Evolutionary conservation across 2,113 vertebrate species (phyloP), one percentile per base, ranked within the genome.

Genomic region (Neopipo cinnamomea): DNA sequence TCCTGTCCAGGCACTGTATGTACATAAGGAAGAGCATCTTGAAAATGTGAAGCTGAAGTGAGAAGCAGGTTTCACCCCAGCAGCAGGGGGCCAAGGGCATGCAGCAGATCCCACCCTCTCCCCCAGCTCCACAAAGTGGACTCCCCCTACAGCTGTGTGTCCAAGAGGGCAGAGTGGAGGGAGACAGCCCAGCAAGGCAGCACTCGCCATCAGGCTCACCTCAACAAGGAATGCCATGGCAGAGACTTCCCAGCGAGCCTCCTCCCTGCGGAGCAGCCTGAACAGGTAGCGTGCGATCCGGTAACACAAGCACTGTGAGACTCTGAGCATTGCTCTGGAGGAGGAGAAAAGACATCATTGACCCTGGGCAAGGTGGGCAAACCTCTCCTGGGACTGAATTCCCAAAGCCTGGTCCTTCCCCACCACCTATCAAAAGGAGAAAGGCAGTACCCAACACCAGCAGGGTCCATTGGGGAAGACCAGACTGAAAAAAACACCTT

Each of bases 271-370:
- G 30, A 89, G 79, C 39, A 83, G 55, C 25, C 42, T 56, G 58
- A 65, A 79, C 42, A 88, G 35, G 85, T 80, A 56, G 35, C 42
- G 49, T 2, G 67, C 85, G 21, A 88, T 42, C 24, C 67, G 67
- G 35, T 49, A 88, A 56, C 67, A 72, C 67, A 72, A 35, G 42
- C 58, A 5, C 25, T 27, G 20, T 22, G 85, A 88, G 49, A 31
- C 25, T 25, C 42, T 79, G 58, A 56, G 35, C 35, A 72, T 88
- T 35, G 63, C 8, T 37, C 79, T 90, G 65, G 30, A 56, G 25
- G 27, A 35, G 71, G 20, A 70, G 31, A 75, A 76, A 76, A 49
- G 31, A 16, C 21, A 49, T 31, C 0, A 0, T 27, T 0, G 1
- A 15, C 55, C 31, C 31, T 47, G 41, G 49, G 55, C 35, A 50